Conservation (phyloP, 2,888 invertebrate genomes). For the Bruchidius siliquastri region DNA sequence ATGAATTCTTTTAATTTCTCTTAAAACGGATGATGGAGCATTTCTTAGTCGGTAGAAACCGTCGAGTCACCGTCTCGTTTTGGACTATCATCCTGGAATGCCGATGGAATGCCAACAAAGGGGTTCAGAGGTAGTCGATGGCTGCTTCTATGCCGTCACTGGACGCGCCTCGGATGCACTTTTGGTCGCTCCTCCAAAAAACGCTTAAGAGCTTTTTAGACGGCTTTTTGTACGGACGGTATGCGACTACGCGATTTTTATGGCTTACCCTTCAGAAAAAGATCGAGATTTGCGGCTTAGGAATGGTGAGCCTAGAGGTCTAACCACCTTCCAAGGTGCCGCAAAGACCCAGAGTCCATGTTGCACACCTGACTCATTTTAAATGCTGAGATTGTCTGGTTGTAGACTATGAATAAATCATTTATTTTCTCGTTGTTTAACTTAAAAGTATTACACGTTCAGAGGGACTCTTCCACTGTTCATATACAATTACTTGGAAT, state of each 20-base stretch:
- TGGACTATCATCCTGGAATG: not conserved
- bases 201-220: not conserved
- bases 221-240: not conserved
- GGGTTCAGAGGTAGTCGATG: not conserved
- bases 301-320: not conserved
- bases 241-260: not conserved
- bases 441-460: too few species aligned
- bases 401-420: too few species aligned
- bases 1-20: slow-evolving; percentile 35
- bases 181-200: not conserved
- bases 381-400: too few species aligned
- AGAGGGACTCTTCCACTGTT: too few species aligned
- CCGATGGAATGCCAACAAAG: not conserved
- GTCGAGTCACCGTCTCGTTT: not conserved
- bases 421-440: too few species aligned
- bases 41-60: slow-evolving; percentile 19
- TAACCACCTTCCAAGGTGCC: not conserved
- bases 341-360: not conserved
- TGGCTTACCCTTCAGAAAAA: not conserved
- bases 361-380: not conserved
- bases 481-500: too few species aligned
- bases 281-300: not conserved
- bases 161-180: not conserved
- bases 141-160: not conserved
- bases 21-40: slow-evolving; percentile 47